Conservation (phyloP, 2,113 vertebrate species). For the Empidonax alnorum region DNA sequence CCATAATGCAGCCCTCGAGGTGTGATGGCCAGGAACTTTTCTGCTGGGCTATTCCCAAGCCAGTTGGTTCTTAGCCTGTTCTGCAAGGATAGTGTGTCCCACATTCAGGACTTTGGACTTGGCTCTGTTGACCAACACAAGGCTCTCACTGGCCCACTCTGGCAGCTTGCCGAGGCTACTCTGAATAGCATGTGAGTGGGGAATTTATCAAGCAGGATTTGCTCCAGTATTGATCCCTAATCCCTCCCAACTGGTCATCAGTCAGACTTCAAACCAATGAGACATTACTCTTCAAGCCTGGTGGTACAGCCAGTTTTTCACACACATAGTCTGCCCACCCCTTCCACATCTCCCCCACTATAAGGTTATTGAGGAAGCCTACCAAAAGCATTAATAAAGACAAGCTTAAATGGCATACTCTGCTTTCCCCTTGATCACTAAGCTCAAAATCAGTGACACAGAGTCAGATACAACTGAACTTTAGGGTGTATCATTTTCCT, state of each 20-base stretch:
- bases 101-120: neutral
- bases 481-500: neutral
- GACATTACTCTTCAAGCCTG: neutral
- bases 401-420: neutral
- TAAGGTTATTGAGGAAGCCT: neutral
- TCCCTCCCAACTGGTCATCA: neutral
- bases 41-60: neutral
- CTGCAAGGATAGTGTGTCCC: neutral
- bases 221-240: neutral
- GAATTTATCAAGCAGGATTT: neutral
- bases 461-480: neutral
- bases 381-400: neutral
- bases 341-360: neutral
- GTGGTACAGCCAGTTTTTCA: neutral
- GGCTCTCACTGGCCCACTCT: neutral
- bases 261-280: neutral
- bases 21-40: neutral
- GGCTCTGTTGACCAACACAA: neutral
- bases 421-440: neutral
- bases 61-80: neutral
- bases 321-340: neutral
- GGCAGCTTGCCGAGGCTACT: neutral
- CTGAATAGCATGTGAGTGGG: neutral
- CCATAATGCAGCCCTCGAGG: neutral
- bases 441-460: neutral